Base-by-base conservation (phyloP, 2,888 invertebrate species). In the Busseola fusca region DNA sequence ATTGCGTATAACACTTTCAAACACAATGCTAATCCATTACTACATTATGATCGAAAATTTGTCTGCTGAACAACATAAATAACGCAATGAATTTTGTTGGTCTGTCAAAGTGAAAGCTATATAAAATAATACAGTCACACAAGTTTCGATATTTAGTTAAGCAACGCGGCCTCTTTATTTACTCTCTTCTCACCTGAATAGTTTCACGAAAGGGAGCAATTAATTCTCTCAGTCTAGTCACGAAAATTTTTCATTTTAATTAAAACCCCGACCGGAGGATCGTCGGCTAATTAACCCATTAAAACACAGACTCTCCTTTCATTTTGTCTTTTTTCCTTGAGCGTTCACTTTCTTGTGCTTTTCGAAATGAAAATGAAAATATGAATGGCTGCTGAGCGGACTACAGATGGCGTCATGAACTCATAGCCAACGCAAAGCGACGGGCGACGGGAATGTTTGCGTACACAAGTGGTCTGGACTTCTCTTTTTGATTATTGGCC, bases 231-330 rank as follows among this genome's bases (percentile, higher is more conserved):
- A 94, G 93, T 95, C 92, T 91, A 94, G 94, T 95, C 94, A 94
- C 94, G 94, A 94, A 93, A 92, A 91, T 93, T 95, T 95, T 95
- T 94, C 94, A 94, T 94, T 95, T 95, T 95, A 95, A 95, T 95
- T 95, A 95, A 95, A 94, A 91, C 92, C 86, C 91, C 91, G 86
- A 92, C 93, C 91, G 92, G 91, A 88, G 95, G 92, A 94, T 95
- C 94, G 93, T 89, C 90, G 91, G 92, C 95, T 95, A 95, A 95
- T 95, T 95, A 94, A 95, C 94, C 94, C 94, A 95, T 95, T 95
- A 95, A 94, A 95, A 95, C 92, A 93, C 93, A 92, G 94, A 92
- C 91, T 94, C 92, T 90, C 87, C 91, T 92, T 93, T 92, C 91
- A 91, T 95, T 94, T 90, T 91, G 91, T 92, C 91, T 93, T 93